phyloP scores from a whole-genome alignment of 2,888 invertebrate genomes.

The Odontothrips loti region DNA sequence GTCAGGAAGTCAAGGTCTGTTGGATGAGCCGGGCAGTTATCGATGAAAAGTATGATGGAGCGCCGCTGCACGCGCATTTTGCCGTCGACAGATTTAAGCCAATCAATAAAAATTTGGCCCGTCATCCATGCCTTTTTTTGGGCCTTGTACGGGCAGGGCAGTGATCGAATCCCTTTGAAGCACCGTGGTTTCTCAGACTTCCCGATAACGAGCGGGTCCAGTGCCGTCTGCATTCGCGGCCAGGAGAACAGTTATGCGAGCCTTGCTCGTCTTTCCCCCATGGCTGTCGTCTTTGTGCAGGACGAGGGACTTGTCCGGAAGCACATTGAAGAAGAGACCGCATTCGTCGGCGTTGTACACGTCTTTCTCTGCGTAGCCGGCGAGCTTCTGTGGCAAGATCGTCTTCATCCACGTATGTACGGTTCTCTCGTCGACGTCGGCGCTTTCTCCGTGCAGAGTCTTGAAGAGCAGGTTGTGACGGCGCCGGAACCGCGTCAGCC shows the following conservation, averaged over 20 bases:
- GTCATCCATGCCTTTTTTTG: slow-evolving; percentile 31
- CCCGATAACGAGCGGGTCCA: slow-evolving; percentile 42
- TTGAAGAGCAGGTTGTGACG: too few species aligned
- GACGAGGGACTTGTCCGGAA: slow-evolving; percentile 40
- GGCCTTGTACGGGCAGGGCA: too few species aligned
- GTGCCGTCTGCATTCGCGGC: slow-evolving; percentile 43
- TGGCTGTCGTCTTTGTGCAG: slow-evolving; percentile 42
- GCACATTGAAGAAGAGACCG: slow-evolving; percentile 38
- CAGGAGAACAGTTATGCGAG: slow-evolving; percentile 42
- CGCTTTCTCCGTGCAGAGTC: too few species aligned
- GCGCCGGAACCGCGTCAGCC: too few species aligned
- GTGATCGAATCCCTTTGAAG: slow-evolving; percentile 28
- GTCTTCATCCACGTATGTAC: too few species aligned
- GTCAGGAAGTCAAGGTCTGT: slow-evolving; percentile 28
- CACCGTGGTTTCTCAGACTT: slow-evolving; percentile 41
- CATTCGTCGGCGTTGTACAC: slow-evolving; percentile 42
- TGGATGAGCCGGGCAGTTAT: too few species aligned
- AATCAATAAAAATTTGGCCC: slow-evolving; percentile 28
- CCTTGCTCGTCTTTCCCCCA: slow-evolving; percentile 41
- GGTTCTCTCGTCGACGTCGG: too few species aligned
- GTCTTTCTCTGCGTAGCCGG: slow-evolving; percentile 30
- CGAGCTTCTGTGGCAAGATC: too few species aligned
- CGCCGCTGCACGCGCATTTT: slow-evolving; percentile 37
- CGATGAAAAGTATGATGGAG: slow-evolving; percentile 42
- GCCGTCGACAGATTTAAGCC: slow-evolving; percentile 39